These are phyloP conservation scores for Hippocampus kuda DNA, from an alignment of 2,797 vertebrate species.

Conservation along the genomic window DNA sequence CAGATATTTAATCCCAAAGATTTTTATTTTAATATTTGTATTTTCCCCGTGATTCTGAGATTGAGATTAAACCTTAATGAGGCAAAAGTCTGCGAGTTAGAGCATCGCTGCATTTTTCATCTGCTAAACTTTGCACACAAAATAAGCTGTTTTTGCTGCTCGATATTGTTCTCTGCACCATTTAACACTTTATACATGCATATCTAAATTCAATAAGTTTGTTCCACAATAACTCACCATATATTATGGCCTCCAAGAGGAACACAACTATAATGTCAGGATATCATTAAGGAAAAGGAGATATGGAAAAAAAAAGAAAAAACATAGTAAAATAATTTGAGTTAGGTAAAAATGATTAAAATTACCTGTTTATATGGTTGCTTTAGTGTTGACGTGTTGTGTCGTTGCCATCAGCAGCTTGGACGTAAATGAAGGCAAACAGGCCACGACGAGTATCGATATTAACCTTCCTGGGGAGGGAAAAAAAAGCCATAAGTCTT, in stretches of 20 bases:
- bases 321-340: neutral
- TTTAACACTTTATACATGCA: slow-evolving; percentile 4
- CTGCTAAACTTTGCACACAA: neutral
- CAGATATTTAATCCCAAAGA: neutral
- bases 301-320: too few species aligned
- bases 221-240: neutral
- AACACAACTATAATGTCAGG: neutral
- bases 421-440: neutral
- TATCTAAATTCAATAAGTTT: slow-evolving; percentile 6
- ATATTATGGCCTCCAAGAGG: neutral
- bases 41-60: neutral
- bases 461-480: neutral
- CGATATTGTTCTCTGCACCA: slow-evolving; percentile 6
- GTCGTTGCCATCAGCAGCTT: neutral
- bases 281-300: neutral
- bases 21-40: neutral
- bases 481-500: too few species aligned
- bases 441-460: neutral
- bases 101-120: neutral
- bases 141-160: neutral
- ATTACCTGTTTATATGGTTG: neutral
- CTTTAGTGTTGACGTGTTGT: neutral
- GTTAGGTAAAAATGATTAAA: neutral
- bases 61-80: neutral
- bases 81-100: neutral